Conservation (phyloP, 2,888 invertebrate species). For the Caenorhabditis wallacei region DNA sequence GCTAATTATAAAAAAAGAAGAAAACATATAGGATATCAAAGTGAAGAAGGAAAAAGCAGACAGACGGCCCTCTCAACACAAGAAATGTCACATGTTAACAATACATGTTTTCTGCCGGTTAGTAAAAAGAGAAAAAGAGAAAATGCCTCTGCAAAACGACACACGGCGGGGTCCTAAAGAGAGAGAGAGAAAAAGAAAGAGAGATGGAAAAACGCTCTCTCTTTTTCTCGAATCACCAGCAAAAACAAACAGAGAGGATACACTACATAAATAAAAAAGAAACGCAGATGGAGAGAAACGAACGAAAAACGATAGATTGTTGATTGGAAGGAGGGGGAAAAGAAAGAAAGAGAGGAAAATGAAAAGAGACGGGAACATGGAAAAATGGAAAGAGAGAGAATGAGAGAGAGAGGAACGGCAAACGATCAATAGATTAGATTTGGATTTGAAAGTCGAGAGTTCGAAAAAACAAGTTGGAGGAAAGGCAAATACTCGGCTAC, state of each 20-base stretch:
- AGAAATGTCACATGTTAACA: constrained; percentile 63
- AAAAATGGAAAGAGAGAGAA: constrained; percentile 4
- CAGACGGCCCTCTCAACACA: constrained; percentile 2
- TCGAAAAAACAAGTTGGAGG: no score
- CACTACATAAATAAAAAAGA: constrained; percentile 33
- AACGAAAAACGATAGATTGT: neutral
- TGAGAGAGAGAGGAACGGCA: neutral
- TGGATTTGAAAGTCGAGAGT: no score
- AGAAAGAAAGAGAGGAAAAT: constrained; percentile 7
- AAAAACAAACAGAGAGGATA: constrained; percentile 61
- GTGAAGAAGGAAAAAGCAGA: constrained; percentile 37
- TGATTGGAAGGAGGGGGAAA: constrained; percentile 2
- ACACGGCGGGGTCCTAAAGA: constrained; percentile 35
- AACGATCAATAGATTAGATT: constrained; percentile 34
- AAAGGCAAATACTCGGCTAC: no score
- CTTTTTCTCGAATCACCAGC: constrained; percentile 61
- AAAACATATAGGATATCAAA: constrained; percentile 16
- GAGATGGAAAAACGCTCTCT: constrained; percentile 17
- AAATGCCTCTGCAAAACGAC: constrained; percentile 38
- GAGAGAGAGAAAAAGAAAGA: constrained; percentile 15
- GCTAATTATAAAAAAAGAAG: constrained; percentile 28
- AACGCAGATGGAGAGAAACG: constrained; percentile 30
- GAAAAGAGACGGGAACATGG: no score
- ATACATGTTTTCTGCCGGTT: constrained; percentile 45
- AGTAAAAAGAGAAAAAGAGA: constrained; percentile 19